Percentiles rank a stretch among this genome's conserved stretches.
Conservation (phyloP, 1,140 invertebrate genomes). For the Hypsibius dujardini region DNA sequence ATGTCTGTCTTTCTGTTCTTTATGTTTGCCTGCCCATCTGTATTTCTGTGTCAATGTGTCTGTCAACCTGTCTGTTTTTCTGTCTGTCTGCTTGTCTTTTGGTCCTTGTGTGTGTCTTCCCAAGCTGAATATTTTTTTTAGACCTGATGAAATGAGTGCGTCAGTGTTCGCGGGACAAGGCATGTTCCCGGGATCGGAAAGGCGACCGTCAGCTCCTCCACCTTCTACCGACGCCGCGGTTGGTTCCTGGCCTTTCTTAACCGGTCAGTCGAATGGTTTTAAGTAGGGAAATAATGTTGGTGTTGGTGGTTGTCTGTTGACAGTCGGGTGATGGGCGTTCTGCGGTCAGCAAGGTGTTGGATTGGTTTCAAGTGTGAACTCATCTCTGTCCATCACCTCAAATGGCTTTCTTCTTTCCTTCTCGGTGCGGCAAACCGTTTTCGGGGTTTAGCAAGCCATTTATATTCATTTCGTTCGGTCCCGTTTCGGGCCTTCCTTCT, state of each 20-base stretch:
- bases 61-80: not conserved
- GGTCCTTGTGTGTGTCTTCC: not conserved
- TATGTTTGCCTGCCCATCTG: not conserved
- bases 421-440: too few species aligned
- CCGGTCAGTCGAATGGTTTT: slow-evolving; percentile 5
- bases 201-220: not conserved
- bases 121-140: not conserved
- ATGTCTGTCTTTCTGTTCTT: not conserved
- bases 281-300: not conserved
- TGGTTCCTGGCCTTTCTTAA: not conserved
- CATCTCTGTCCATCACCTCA: too few species aligned
- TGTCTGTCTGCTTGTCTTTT: not conserved
- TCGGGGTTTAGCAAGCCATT: too few species aligned
- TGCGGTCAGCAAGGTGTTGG: not conserved
- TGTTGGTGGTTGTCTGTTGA: not conserved
- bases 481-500: too few species aligned
- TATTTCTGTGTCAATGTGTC: not conserved
- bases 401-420: too few species aligned
- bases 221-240: not conserved
- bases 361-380: slow-evolving; percentile 1
- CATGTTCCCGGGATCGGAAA: not conserved
- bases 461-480: too few species aligned
- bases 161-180: not conserved
- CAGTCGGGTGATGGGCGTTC: not conserved
- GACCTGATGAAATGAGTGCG: not conserved